phyloP scores from a whole-genome alignment of 2,113 vertebrate species.

The Coracopsis vasa region DNA sequence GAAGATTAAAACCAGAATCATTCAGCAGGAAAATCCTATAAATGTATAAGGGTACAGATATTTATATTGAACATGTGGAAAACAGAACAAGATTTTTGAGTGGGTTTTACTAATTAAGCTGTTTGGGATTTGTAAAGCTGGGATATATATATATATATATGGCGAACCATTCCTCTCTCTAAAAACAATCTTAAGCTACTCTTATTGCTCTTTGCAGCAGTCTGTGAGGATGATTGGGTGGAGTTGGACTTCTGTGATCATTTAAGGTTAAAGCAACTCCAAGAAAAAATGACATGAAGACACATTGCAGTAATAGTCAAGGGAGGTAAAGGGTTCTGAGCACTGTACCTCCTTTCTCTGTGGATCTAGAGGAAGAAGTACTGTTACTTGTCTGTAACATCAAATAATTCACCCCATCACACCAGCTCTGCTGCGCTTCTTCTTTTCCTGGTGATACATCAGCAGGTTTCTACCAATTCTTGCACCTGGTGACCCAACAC shows the following conservation, averaged over 20 bases:
- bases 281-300: background rate
- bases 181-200: background rate
- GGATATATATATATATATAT: background rate
- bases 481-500: background rate
- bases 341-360: background rate
- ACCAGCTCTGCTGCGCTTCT: background rate
- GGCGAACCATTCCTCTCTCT: background rate
- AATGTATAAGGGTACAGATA: background rate
- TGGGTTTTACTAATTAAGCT: background rate
- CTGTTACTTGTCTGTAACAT: background rate
- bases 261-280: background rate
- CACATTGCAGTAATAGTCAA: background rate
- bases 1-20: background rate
- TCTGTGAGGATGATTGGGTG: rapidly evolving
- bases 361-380: background rate
- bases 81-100: background rate
- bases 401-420: background rate
- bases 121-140: background rate
- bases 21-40: background rate
- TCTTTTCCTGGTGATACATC: background rate
- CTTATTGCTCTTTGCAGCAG: background rate
- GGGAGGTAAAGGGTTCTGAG: background rate
- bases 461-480: background rate
- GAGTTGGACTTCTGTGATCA: background rate
- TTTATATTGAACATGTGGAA: background rate